Evolutionary conservation across 2,113 vertebrate species (phyloP).

Genomic region (Calidris pugnax): DNA sequence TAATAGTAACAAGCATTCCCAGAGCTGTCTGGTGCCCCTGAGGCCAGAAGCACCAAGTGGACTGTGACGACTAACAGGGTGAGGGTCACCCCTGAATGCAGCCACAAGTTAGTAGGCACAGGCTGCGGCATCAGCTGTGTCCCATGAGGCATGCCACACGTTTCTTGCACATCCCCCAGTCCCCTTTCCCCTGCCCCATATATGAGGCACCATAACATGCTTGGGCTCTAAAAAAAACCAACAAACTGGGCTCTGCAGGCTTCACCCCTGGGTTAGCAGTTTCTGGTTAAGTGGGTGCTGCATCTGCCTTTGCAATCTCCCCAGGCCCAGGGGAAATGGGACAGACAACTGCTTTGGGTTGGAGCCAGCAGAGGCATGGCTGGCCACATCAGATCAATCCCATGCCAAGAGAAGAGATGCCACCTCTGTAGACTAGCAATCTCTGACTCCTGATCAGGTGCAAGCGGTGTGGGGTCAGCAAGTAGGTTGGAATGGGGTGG

Average conservation of each 20-base stretch:
- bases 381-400: neutral
- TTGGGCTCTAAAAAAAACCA: neutral
- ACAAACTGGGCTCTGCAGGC: neutral
- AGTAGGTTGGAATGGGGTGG: too few species aligned
- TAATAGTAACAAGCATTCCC: neutral
- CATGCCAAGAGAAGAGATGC: neutral
- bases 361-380: accelerated
- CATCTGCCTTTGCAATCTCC: neutral
- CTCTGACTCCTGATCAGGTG: neutral
- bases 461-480: neutral
- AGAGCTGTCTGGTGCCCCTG: neutral
- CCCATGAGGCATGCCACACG: accelerated
- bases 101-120: neutral
- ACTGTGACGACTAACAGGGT: neutral
- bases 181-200: neutral
- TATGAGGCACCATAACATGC: neutral
- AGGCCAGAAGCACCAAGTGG: neutral
- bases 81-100: neutral
- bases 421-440: neutral
- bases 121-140: neutral
- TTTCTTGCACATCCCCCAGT: neutral
- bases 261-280: neutral
- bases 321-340: neutral
- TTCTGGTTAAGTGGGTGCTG: neutral
- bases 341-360: neutral